phyloP scores from a whole-genome alignment of 2,888 invertebrate species.

The Pandemis corylana region DNA sequence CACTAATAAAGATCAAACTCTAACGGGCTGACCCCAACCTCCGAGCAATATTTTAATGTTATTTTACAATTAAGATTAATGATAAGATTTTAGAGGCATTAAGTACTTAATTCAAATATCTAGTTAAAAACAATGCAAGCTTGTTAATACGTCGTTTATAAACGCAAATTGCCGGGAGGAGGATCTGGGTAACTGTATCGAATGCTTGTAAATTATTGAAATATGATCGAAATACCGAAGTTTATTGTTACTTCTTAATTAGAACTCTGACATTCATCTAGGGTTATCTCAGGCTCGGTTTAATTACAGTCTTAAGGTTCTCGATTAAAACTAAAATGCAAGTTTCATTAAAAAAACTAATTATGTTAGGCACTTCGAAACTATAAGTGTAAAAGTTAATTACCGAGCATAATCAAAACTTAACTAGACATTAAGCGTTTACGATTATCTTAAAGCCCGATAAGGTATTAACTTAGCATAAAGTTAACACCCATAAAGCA shows the following conservation, averaged over 20 bases:
- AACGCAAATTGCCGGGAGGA: constrained; percentile 73
- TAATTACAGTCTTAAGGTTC: neutral
- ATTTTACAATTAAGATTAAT: constrained; percentile 85
- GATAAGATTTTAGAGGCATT: constrained; percentile 80
- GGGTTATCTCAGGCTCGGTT: neutral
- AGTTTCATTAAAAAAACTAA: constrained; percentile 1
- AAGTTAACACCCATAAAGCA: constrained; percentile 42
- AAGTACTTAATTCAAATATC: constrained; percentile 84
- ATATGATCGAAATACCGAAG: constrained; percentile 32
- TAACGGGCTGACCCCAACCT: constrained; percentile 57
- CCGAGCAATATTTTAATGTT: constrained; percentile 82
- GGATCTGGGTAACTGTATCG: constrained; percentile 52
- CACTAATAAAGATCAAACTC: constrained; percentile 60
- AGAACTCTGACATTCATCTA: constrained; percentile 4
- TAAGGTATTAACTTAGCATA: constrained; percentile 40
- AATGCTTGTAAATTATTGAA: constrained; percentile 51
- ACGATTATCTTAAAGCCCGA: constrained; percentile 21
- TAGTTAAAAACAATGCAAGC: constrained; percentile 72
- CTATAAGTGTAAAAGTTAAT: neutral
- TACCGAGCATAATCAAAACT: constrained; percentile 36
- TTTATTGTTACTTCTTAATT: constrained; percentile 29
- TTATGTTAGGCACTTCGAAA: neutral
- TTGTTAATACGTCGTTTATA: constrained; percentile 71
- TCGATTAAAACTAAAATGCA: neutral
- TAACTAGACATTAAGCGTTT: constrained; percentile 39